Conservation (phyloP, 2,113 vertebrate genomes). For the Coturnix japonica region DNA sequence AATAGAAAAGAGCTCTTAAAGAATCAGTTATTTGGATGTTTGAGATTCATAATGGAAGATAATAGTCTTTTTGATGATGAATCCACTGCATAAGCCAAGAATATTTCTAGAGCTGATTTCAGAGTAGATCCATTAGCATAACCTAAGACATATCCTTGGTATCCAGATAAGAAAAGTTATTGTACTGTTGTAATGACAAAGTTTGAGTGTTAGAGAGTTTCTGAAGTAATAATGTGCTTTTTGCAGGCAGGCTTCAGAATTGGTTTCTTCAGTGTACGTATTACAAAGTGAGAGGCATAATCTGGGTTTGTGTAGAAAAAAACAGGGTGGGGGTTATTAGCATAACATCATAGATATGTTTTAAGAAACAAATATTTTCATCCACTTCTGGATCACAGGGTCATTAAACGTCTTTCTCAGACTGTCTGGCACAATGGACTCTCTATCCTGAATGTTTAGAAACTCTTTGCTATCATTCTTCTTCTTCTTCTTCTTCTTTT, state of each 20-base stretch:
- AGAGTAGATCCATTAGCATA: slow-evolving; percentile 36
- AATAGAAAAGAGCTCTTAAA: slow-evolving; percentile 34
- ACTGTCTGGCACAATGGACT: not conserved
- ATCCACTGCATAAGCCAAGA: slow-evolving; percentile 36
- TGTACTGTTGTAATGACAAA: slow-evolving; percentile 5
- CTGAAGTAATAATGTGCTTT: not conserved
- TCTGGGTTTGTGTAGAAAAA: not conserved
- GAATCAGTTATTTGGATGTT: slow-evolving; percentile 20
- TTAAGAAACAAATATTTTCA: not conserved
- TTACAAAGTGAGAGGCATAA: not conserved
- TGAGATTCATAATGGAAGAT: slow-evolving; percentile 50
- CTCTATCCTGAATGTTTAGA: not conserved
- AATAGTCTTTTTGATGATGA: slow-evolving; percentile 60
- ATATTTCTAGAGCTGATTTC: slow-evolving; percentile 52
- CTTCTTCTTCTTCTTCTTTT: not conserved
- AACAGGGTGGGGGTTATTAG: not conserved
- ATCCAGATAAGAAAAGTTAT: slow-evolving; percentile 15
- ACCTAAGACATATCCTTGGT: not conserved
- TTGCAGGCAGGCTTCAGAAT: not conserved
- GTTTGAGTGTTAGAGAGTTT: not conserved
- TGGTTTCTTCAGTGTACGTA: not conserved
- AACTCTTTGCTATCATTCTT: not conserved
- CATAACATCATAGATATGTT: not conserved
- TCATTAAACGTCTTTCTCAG: not conserved
- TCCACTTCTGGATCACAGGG: not conserved